These are phyloP conservation scores for Chamaea fasciata DNA, from an alignment of 2,113 vertebrate species.

Conservation along the genomic window DNA sequence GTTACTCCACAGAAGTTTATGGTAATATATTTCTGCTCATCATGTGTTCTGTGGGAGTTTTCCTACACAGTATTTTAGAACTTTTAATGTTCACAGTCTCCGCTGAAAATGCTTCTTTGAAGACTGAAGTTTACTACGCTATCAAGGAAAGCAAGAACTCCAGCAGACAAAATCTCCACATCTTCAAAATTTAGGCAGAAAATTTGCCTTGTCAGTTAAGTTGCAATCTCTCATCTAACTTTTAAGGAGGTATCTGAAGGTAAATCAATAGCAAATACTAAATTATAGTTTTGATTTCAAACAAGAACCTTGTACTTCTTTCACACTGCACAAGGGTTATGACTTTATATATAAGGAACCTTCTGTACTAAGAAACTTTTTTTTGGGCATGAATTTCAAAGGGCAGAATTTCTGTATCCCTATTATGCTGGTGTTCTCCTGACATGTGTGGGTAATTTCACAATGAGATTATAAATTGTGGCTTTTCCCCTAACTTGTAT, in stretches of 20 bases:
- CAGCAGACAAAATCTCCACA: background rate
- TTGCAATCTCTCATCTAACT: background rate
- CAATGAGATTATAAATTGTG: constrained; percentile 14
- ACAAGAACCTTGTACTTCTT: background rate
- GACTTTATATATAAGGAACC: background rate
- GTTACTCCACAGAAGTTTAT: background rate
- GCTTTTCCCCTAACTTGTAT: background rate
- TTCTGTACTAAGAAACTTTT: background rate
- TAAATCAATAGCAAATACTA: background rate
- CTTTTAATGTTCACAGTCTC: background rate
- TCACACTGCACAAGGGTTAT: background rate
- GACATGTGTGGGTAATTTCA: constrained; percentile 35
- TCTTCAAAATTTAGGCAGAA: background rate
- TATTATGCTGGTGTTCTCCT: background rate
- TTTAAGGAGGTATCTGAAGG: background rate
- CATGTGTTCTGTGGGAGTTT: constrained; percentile 39
- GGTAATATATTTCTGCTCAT: background rate
- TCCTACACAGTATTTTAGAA: background rate
- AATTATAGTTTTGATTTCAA: background rate
- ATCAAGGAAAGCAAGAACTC: background rate
- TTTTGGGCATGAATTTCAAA: background rate
- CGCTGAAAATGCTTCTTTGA: background rate
- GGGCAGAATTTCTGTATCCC: background rate
- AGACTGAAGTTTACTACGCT: background rate
- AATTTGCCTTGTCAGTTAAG: background rate